Percentiles rank a stretch among this genome's conserved stretches.
phyloP scores from a whole-genome alignment of 2,888 invertebrate genomes.

The Dynastes hyllus region DNA sequence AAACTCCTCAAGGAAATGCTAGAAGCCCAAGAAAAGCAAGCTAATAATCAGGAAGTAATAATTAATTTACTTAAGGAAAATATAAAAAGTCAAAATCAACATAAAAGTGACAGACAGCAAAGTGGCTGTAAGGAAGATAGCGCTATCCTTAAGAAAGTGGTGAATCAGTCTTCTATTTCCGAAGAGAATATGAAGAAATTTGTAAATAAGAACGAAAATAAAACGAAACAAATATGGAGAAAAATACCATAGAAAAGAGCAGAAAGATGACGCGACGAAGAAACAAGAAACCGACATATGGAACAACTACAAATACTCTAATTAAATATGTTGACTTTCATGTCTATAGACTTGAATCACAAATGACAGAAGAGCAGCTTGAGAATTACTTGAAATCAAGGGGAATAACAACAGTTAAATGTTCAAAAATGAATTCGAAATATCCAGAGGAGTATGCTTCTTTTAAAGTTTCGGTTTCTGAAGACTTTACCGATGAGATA shows the following conservation, averaged over 20 bases:
- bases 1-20: neutral
- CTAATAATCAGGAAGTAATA: neutral
- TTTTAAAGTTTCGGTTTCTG: neutral
- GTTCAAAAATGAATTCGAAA: neutral
- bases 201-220: neutral
- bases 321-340: neutral
- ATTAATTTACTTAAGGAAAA: neutral
- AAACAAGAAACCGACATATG: neutral
- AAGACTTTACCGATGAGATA: neutral
- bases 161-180: neutral
- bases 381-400: neutral
- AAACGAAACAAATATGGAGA: neutral
- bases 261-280: neutral
- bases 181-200: too few relatives aligned
- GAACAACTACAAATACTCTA: neutral
- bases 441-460: neutral
- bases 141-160: neutral
- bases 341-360: neutral
- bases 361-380: neutral
- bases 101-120: neutral
- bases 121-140: neutral
- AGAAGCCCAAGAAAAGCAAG: neutral
- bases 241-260: neutral
- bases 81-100: neutral
- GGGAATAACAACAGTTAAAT: neutral